Evolutionary conservation across 2,888 invertebrate genomes (phyloP), one percentile per base, ranked within the genome.

Genomic region (Spialia ferax): DNA sequence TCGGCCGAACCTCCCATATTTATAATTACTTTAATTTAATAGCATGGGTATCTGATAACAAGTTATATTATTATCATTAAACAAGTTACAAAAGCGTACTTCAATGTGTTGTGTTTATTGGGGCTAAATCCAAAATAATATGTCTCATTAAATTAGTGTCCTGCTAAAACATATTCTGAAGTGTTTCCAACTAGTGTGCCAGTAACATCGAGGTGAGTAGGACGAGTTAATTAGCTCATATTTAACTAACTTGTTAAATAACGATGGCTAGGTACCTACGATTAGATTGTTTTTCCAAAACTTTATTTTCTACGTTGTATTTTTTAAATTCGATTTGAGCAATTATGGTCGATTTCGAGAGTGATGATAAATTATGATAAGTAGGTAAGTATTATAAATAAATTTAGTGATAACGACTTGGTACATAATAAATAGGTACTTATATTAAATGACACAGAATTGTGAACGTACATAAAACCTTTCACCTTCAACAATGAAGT

Each of bases 401-500:
- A 26, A 26, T 26, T 26, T 6, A 26, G 6, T 5, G 5, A 32
- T 7, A 32, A 32, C 7, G 32, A 32, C 10, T n/a, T n/a, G n/a
- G n/a, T 6, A 32, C 10, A 32, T 32, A 8, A 6, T 32, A n/a
- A n/a, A n/a, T n/a, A n/a, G n/a, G n/a, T n/a, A n/a, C n/a, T n/a
- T n/a, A n/a, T n/a, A 6, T 32, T 10, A 32, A 32, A 8, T 8
- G 32, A 32, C 11, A 32, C 0, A 11, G 11, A 11, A 11, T 45
- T 8, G 45, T 18, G 1, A 18, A 45, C 13, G 50, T 50, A 50
- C 22, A 50, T 22, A 50, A 54, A 18, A 45, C 18, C 29, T 15
- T 29, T 69, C 68, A 70, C 60, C 52, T 66, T 54, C 57, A 61
- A 75, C 70, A 73, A 74, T 74, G 60, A 64, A 50, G 69, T 71